These are phyloP conservation scores for Girardia tigrina DNA, from an alignment of 2,888 invertebrate species.

Conservation along the genomic window DNA sequence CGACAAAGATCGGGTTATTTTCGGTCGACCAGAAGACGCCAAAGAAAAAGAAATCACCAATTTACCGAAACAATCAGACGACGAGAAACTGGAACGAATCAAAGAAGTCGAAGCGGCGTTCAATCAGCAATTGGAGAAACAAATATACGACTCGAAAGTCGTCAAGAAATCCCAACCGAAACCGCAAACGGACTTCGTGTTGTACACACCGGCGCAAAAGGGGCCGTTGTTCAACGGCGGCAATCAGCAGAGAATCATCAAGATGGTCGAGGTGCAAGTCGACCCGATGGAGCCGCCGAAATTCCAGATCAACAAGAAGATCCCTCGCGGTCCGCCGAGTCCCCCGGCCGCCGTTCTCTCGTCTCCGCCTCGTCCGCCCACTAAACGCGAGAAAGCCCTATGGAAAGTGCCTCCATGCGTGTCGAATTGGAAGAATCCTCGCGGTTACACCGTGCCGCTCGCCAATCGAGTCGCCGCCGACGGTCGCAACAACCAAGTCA, in stretches of 20 bases:
- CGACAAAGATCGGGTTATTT: constrained; percentile 59
- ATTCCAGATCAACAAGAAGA: constrained; percentile 91
- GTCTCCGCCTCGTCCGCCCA: constrained; percentile 83
- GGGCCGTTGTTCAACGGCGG: constrained; percentile 83
- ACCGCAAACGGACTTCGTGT: constrained; percentile 83
- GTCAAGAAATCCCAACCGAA: background rate
- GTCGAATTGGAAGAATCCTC: constrained; percentile 98
- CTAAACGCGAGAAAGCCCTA: constrained; percentile 94
- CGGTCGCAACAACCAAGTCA: constrained; percentile 76
- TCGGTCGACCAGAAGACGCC: constrained; percentile 59
- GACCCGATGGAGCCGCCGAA: constrained; percentile 98
- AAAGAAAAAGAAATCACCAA: constrained; percentile 79
- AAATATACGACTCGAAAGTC: constrained; percentile 59
- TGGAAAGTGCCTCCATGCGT: constrained; percentile 99
- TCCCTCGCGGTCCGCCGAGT: constrained; percentile 90
- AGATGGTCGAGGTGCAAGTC: constrained; percentile 77
- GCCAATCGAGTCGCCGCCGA: constrained; percentile 95
- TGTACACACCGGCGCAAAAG: constrained; percentile 94
- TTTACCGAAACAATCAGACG: constrained; percentile 73
- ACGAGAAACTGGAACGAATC: constrained; percentile 71
- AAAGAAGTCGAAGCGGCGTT: constrained; percentile 74
- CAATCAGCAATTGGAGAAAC: constrained; percentile 62
- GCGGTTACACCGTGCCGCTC: constrained; percentile 89
- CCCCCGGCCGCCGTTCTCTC: constrained; percentile 97
- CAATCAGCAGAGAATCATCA: constrained; percentile 87